Conservation (phyloP, 1,140 invertebrate species). For the Euura lappo region DNA sequence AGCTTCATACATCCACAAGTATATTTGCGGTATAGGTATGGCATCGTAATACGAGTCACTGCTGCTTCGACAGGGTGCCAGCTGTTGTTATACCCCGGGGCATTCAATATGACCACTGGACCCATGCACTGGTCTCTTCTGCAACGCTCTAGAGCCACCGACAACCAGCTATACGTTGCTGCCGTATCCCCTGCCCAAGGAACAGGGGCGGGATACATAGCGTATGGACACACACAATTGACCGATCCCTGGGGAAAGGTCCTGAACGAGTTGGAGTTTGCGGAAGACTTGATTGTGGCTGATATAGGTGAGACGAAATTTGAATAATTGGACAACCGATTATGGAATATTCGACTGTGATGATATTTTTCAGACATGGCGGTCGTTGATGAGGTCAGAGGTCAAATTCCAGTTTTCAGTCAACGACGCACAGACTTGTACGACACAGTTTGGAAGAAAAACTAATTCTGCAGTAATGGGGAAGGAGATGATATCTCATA, state of each 20-base stretch:
- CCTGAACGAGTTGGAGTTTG: conserved; percentile 70
- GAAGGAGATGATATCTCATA: too few relatives aligned
- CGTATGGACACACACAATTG: conserved; percentile 88
- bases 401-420: conserved; percentile 78
- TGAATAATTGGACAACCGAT: conserved; percentile 23
- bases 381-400: conserved; percentile 75
- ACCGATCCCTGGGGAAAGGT: conserved; percentile 90
- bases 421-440: conserved; percentile 86
- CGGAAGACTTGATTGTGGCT: conserved; percentile 74
- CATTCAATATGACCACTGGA: conserved; percentile 96
- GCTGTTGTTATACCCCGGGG: conserved; percentile 88
- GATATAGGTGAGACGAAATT: conserved; percentile 70
- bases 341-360: conserved; percentile 16
- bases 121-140: conserved; percentile 92
- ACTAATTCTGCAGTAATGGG: too few relatives aligned
- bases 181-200: conserved; percentile 81
- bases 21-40: too few relatives aligned
- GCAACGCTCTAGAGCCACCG: conserved; percentile 79
- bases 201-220: conserved; percentile 75
- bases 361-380: conserved; percentile 69
- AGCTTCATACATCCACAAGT: conserved; percentile 9
- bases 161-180: conserved; percentile 85
- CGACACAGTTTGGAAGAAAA: conserved; percentile 62
- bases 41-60: background rate
- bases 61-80: conserved; percentile 71